Evolutionary conservation across 2,888 invertebrate genomes (phyloP).

Genomic region (Magallana nippona): DNA sequence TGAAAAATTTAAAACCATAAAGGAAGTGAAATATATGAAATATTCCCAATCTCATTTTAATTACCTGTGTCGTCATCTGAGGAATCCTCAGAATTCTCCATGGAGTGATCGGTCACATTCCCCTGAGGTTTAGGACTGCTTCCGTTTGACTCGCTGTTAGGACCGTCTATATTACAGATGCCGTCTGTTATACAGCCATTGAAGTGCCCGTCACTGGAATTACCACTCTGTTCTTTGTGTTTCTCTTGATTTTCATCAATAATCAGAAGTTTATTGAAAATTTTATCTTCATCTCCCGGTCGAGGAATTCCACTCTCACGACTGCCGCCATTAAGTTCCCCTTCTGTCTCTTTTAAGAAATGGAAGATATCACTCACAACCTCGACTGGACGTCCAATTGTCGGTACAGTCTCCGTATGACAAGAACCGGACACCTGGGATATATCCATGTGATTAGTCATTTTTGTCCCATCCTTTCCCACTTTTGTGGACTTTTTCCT

Average conservation of each 20-base stretch:
- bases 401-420: no score
- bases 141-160: not conserved
- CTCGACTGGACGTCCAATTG: conserved; percentile 50
- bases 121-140: conserved; percentile 33
- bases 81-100: conserved; percentile 65
- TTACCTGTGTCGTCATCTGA: conserved; percentile 72
- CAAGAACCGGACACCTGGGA: not conserved
- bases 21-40: no score
- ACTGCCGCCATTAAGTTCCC: not conserved
- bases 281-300: not conserved
- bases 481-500: not conserved
- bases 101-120: conserved; percentile 44
- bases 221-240: not conserved
- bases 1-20: no score
- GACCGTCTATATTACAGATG: not conserved
- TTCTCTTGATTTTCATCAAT: not conserved
- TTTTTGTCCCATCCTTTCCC: not conserved
- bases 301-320: conserved; percentile 3
- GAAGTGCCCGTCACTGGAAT: not conserved
- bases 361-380: conserved; percentile 62
- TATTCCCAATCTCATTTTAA: not conserved
- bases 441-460: not conserved
- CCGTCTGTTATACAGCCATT: not conserved
- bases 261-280: not conserved
- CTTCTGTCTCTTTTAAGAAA: conserved; percentile 56